A percentile compares a stretch with the other conserved stretches of the same genome.
phyloP scores from a whole-genome alignment of 2,797 vertebrate species.

The Muraenolepis orangiensis region DNA sequence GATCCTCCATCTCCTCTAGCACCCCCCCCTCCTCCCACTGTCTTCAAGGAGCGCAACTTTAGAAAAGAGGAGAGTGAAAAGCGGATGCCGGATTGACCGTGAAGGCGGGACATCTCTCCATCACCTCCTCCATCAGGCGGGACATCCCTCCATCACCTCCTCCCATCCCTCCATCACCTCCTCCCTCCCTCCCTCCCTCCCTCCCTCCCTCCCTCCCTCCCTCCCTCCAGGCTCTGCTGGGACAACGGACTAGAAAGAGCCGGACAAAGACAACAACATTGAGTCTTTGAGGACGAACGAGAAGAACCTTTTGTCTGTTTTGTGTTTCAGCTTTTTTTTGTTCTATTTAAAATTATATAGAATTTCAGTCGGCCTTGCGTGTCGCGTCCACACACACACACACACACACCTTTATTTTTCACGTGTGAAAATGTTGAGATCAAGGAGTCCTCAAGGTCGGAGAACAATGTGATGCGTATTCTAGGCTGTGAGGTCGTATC shows the following conservation, averaged over 20 bases:
- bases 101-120: not conserved
- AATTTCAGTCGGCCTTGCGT: not conserved
- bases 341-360: not conserved
- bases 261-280: not conserved
- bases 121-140: not conserved
- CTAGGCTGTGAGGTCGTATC: constrained; percentile 4
- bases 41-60: not conserved
- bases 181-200: not conserved
- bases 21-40: not conserved
- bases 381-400: not conserved
- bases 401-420: not conserved
- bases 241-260: not conserved
- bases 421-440: not conserved
- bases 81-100: not conserved
- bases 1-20: too few relatives aligned
- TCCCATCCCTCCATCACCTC: too few relatives aligned
- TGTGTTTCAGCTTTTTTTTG: not conserved
- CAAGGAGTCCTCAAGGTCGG: not conserved
- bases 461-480: constrained; percentile 4
- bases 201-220: not conserved
- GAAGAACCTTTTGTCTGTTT: not conserved
- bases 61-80: not conserved
- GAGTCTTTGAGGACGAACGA: not conserved
- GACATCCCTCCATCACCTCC: too few relatives aligned
- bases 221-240: not conserved